phyloP scores from a whole-genome alignment of 2,113 vertebrate species.

The Neotoma lepida region DNA sequence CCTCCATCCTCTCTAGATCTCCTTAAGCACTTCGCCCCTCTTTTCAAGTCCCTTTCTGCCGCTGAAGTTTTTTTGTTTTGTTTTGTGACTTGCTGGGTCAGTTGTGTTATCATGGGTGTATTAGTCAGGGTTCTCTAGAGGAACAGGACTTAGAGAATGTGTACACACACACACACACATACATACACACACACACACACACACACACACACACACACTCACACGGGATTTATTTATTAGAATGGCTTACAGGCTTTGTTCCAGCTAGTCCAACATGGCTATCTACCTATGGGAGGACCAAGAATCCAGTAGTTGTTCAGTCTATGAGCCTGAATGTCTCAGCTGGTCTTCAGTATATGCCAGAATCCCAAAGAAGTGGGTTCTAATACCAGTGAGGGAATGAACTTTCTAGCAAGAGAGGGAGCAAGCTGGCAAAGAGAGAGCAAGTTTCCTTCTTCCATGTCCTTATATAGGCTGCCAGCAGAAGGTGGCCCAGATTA shows the following conservation, averaged over 20 bases:
- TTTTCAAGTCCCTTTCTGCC: not conserved
- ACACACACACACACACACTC: not conserved
- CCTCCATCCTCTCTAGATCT: not conserved
- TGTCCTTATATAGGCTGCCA: not conserved
- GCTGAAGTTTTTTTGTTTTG: not conserved
- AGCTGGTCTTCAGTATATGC: not conserved
- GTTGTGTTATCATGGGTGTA: not conserved
- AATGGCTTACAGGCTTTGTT: not conserved
- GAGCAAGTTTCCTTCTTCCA: not conserved
- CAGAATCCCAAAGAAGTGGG: not conserved
- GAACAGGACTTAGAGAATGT: not conserved
- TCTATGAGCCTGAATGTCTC: not conserved
- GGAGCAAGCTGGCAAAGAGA: not conserved
- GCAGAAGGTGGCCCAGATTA: not conserved
- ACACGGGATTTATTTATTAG: not conserved
- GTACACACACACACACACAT: not conserved
- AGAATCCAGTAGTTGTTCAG: not conserved
- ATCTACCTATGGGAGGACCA: not conserved
- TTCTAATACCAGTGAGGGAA: not conserved
- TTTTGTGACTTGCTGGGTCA: not conserved
- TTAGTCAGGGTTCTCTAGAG: not conserved
- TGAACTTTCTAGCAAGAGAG: not conserved
- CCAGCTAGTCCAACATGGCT: not conserved
- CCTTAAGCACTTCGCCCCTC: not conserved
- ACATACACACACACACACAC: not conserved